Evolutionary conservation across 2,888 invertebrate genomes (phyloP), one percentile per base, ranked within the genome.

Genomic region (Phalera bucephala): DNA sequence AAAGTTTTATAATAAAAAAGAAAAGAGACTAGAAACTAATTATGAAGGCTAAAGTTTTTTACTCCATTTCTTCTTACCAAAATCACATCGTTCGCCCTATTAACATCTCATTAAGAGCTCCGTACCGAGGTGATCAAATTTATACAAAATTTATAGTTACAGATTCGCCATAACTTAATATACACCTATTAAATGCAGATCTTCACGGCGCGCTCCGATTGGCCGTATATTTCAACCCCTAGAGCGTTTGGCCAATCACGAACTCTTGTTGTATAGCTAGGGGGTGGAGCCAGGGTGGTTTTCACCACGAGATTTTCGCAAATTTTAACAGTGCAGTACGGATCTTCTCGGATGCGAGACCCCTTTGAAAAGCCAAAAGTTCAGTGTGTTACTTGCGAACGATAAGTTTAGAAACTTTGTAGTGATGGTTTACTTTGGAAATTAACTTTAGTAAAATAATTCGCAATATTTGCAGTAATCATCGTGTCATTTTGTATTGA

Each of bases 201-300:
- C 77, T 66, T 60, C 45, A 55, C 41, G 44, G 49, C 36, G 31
- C 25, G 27, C 43, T 51, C 41, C 49, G 52, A 89, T 90, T 90
- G 90, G 90, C 56, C 56, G 54, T 56, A 62, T 56, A 57, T 74
- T 72, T 52, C 88, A 83, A 80, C 88, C 88, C 90, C 86, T 78
- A 68, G 41, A 39, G 33, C 44, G 33, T 43, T 57, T 61, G 36
- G 52, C 90, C 87, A 90, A 90, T 89, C 72, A 52, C 57, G 43
- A 36, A 27, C 49, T 45, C 34, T 40, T 44, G 61, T 72, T 77
- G 52, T 56, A 66, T 66, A 56, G 60, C 46, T 45, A 61, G 64
- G 74, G 85, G 89, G 89, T 78, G 89, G 90, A 89, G 89, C 72
- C 55, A 64, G 64, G 69, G 73, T 75, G 80, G 76, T 81, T 87